Conservation (phyloP, 2,888 invertebrate species). For the Eupeodes latifasciatus region DNA sequence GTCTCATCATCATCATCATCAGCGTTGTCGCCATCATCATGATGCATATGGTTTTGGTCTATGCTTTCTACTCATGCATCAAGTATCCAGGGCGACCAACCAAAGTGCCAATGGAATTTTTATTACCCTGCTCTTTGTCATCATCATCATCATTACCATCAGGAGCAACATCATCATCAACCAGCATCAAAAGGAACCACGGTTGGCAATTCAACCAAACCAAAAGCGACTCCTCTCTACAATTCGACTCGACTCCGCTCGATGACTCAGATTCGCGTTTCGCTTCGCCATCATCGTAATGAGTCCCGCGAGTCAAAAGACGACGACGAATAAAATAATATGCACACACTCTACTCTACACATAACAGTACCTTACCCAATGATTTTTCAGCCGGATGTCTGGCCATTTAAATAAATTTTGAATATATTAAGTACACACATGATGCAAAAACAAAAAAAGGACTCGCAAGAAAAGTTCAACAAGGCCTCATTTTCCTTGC, state of each 20-base stretch:
- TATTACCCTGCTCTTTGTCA: conserved; percentile 72
- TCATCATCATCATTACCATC: conserved; percentile 49
- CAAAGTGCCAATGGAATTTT: conserved; percentile 75
- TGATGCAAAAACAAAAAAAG: conserved; percentile 22
- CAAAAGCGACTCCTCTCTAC: not conserved
- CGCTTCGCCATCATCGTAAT: conserved; percentile 55
- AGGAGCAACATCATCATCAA: conserved; percentile 27
- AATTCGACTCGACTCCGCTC: not conserved
- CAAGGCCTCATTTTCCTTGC: conserved; percentile 27
- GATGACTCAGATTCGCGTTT: conserved; percentile 40
- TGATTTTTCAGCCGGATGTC: conserved; percentile 62
- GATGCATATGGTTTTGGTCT: not conserved
- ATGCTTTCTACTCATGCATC: conserved; percentile 49
- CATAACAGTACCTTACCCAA: conserved; percentile 34
- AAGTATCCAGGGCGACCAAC: conserved; percentile 24
- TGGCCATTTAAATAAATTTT: conserved; percentile 74
- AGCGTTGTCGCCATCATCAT: not conserved
- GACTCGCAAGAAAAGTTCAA: conserved; percentile 63
- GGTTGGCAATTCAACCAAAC: not conserved
- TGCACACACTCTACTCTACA: not conserved
- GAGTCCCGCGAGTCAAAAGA: conserved; percentile 66
- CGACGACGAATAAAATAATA: conserved; percentile 31
- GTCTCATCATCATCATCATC: conserved; percentile 14
- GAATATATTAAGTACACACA: conserved; percentile 60
- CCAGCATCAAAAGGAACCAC: not conserved